Base-by-base conservation (phyloP, 2,888 invertebrate species). In the Oxyteleia sp. region DNA sequence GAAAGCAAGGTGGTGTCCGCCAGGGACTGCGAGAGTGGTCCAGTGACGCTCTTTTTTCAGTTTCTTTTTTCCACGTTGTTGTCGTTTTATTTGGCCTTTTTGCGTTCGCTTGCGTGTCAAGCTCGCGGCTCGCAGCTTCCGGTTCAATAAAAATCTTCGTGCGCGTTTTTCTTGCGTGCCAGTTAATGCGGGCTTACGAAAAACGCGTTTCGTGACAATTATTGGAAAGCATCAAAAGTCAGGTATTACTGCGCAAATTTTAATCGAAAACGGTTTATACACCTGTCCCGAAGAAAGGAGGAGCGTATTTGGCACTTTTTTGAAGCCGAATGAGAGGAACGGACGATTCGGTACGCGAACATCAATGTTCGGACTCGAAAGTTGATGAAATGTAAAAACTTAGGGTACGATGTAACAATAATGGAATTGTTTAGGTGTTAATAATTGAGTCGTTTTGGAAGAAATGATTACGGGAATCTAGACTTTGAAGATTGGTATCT, bases 91-190 rank as follows among this genome's bases (percentile, higher is more conserved):
- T 66, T 10, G 55, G 49, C 13, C 32, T 51, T 20, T 68, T 55
- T 41, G 59, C 29, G 11, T 75, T 78, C 79, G 84, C 71, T 83
- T 69, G 76, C 84, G 79, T 83, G 83, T 74, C 79, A 78, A 75
- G 51, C 69, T 45, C 68, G 59, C 75, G 59, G 78, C 80, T 68
- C 79, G 66, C 66, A 81, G 63, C 84, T 86, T 86, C 85, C 86
- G 86, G 85, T 83, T 83, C 79, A 85, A 83, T 84, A 80, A 84
- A 78, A 82, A 85, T 72, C 79, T 81, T 81, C 68, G 47, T 57
- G 47, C 63, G 64, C 69, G 18, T 80, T 80, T 74, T 47, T 55
- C 63, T 71, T 35, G 41, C 47, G 15, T 18, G 51, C 35, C 7
- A 57, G 15, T 61, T 53, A 74, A 59, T 41, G 51, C 41, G 11